phyloP scores from a whole-genome alignment of 2,888 invertebrate genomes.

The Ectemnius continuus region DNA sequence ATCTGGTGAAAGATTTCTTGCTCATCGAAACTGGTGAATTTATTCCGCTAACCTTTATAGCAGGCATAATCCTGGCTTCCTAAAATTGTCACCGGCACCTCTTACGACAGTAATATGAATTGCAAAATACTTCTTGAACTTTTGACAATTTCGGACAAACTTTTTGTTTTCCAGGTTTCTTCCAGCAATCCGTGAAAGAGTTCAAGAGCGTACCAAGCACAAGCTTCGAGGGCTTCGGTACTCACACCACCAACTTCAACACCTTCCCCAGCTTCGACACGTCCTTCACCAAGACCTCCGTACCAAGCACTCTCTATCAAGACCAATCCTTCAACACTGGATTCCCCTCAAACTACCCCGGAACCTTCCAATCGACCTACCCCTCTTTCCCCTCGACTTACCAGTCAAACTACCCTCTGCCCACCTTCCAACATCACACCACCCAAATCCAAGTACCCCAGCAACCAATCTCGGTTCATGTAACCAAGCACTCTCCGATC shows the following conservation, averaged over 20 bases:
- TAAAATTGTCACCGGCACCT: too few relatives aligned
- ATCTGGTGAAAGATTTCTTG: too few relatives aligned
- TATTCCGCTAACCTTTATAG: background rate
- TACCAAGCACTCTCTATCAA: background rate
- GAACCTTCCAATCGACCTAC: background rate
- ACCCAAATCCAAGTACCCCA: background rate
- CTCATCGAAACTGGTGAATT: background rate
- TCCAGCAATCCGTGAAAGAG: background rate
- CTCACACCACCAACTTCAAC: background rate
- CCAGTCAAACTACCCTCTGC: background rate
- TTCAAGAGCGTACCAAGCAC: background rate
- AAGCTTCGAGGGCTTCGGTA: background rate
- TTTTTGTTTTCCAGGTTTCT: background rate
- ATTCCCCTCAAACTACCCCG: background rate
- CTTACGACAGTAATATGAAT: too few relatives aligned
- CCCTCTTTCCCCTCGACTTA: background rate
- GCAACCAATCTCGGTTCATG: background rate
- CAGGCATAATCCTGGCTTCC: too few relatives aligned
- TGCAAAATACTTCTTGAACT: too few relatives aligned
- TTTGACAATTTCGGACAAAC: too few relatives aligned
- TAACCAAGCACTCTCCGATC: background rate
- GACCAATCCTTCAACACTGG: background rate
- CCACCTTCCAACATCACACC: conserved; percentile 5
- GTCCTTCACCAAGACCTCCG: conserved; percentile 60
- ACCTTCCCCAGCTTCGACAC: conserved; percentile 20